Percentiles rank a stretch among this genome's conserved stretches.
Conservation (phyloP, 1,140 invertebrate species). For the Choristoneura fumiferana region DNA sequence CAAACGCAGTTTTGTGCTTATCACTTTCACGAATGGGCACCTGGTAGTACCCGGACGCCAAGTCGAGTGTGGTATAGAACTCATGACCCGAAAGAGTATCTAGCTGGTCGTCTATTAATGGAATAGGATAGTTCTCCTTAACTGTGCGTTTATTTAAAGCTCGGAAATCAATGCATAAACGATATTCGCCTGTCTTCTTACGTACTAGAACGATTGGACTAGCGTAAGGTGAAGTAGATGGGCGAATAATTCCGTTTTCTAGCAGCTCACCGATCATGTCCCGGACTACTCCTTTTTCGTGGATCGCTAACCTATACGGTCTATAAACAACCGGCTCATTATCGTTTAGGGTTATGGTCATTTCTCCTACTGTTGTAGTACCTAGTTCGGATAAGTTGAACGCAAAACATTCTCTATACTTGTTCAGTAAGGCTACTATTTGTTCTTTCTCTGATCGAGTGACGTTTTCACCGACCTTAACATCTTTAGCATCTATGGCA, state of each 20-base stretch:
- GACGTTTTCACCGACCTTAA: neutral
- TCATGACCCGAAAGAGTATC: constrained; percentile 10
- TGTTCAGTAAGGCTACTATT: neutral
- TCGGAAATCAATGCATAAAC: constrained; percentile 24
- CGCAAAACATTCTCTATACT: constrained; percentile 32
- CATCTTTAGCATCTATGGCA: neutral
- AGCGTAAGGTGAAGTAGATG: constrained; percentile 36
- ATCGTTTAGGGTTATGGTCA: constrained; percentile 31
- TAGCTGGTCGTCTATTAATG: constrained; percentile 22
- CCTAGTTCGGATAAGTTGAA: constrained; percentile 27
- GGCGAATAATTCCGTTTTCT: constrained; percentile 42
- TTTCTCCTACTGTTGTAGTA: constrained; percentile 19
- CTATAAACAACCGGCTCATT: constrained; percentile 29
- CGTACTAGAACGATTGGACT: constrained; percentile 23
- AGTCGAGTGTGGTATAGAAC: constrained; percentile 59
- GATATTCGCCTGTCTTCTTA: constrained; percentile 28
- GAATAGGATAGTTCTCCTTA: constrained; percentile 21
- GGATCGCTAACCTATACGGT: constrained; percentile 28
- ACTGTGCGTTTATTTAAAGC: constrained; percentile 21
- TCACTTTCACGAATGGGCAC: constrained; percentile 29
- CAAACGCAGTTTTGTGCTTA: constrained; percentile 32
- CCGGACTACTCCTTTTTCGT: constrained; percentile 33
- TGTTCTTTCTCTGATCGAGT: neutral
- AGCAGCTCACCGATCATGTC: constrained; percentile 46
- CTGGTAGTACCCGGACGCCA: constrained; percentile 40